Percentiles rank a stretch among this genome's conserved stretches.
phyloP scores from a whole-genome alignment of 23 tunicate genomes.

The Halocynthia aurantium region DNA sequence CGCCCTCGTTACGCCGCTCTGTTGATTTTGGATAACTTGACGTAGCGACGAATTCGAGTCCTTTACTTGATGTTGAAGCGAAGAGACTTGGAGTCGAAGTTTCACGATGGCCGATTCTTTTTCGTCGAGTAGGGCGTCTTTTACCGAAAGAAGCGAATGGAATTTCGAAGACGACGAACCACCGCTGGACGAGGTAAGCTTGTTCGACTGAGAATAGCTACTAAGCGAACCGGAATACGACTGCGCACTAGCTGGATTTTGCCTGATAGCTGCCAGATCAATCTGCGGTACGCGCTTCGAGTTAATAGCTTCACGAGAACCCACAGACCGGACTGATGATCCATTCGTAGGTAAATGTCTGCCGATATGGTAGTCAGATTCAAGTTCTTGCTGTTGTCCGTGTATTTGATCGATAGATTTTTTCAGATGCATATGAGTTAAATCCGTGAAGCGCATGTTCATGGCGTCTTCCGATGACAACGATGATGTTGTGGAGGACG shows the following conservation, averaged over 20 bases:
- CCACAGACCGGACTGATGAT: conserved; percentile 4
- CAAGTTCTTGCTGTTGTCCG: conserved; percentile 16
- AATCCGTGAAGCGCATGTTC: conserved; percentile 70
- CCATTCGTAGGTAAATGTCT: not conserved
- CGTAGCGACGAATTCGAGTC: conserved; percentile 52
- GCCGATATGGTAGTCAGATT: not conserved
- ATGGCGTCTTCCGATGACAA: conserved; percentile 34
- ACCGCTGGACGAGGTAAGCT: not conserved
- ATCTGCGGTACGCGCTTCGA: conserved; percentile 6
- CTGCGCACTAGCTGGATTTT: not conserved
- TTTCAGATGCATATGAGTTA: conserved; percentile 73
- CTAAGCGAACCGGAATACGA: conserved; percentile 3
- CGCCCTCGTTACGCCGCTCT: not conserved
- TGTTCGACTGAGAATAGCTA: not conserved
- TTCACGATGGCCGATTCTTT: conserved; percentile 72
- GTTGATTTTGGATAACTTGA: conserved; percentile 28
- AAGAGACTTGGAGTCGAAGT: conserved; percentile 48
- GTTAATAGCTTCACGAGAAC: conserved; percentile 9
- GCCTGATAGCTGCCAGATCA: not conserved
- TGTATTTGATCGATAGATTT: conserved; percentile 64
- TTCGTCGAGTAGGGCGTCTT: conserved; percentile 74
- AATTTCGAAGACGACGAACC: conserved; percentile 25
- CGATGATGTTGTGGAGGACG: conserved; percentile 14
- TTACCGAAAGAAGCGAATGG: conserved; percentile 57
- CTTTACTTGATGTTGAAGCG: conserved; percentile 62